Base-by-base conservation (phyloP, 2,888 invertebrate genomes). In the Zeuzera pyrina region DNA sequence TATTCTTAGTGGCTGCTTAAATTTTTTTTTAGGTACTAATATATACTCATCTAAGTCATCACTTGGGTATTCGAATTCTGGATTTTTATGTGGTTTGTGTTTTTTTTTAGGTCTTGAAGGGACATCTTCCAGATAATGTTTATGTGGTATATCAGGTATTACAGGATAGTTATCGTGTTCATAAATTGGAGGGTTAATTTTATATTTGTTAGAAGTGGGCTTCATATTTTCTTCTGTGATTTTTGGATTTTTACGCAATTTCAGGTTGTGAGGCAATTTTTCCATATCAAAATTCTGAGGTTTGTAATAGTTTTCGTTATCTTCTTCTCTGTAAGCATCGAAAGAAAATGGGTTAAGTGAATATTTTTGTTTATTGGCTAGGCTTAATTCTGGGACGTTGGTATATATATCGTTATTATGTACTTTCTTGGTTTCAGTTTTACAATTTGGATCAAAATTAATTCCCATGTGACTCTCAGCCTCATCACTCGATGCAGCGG, bases 1-100 rank as follows among this genome's bases (percentile, higher is more conserved):
- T 22, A 54, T 41, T 36, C 64, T 62, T 3, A 45, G 42, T 1
- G 73, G 76, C 36, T 49, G 55, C 39, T 71, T 79, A 31, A 65
- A 55, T 43, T 81, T 83, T 49, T 73, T 78, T 41, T 81, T 81
- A 19, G 79, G 81, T 13, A 79, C 74, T 43, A 77, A 52, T 34
- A 73, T 59, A 25, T 72, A 78, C 36, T 81, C 81, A 41, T 72
- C 76, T 32, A 68, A 42, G 34, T 77, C 68, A 14, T 74, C 74
- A 34, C 49, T 54, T 2, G 57, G 46, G 36, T 49, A 53, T 26
- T 45, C 49, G 3, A 49, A 53, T 35, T 81, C 70, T 3, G 65
- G 55, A 34, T 57, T 51, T 38, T 72, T 76, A 13, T 54, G 42
- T 22, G 77, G 79, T 23, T 64, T 70, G 12, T 57, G 41, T 37